phyloP scores from a whole-genome alignment of 1,140 invertebrate genomes.

The Calosoma granatense region DNA sequence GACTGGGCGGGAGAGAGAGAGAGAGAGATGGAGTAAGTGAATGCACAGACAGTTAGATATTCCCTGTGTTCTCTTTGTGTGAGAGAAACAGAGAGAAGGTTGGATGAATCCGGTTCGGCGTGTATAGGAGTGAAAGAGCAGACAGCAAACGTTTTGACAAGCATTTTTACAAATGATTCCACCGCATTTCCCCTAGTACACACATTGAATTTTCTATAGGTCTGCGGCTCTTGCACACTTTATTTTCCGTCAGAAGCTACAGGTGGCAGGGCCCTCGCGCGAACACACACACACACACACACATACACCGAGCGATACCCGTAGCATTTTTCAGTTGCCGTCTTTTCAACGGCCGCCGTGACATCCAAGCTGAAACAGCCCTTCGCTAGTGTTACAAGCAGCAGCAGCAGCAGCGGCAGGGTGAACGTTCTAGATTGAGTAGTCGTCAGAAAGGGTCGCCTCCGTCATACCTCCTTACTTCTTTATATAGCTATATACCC shows the following conservation, averaged over 20 bases:
- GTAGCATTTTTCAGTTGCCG: slow-evolving; percentile 21
- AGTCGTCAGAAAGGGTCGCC: no score
- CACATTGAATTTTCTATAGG: slow-evolving; percentile 20
- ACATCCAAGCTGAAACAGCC: no score
- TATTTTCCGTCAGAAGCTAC: slow-evolving; percentile 14
- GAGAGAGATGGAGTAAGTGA: neutral
- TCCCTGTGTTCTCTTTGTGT: neutral
- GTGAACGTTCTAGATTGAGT: no score
- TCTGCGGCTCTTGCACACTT: slow-evolving; percentile 14
- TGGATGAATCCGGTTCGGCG: no score
- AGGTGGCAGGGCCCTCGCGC: slow-evolving; percentile 15
- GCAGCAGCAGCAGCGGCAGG: no score
- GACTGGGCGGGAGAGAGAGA: neutral
- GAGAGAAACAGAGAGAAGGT: no score
- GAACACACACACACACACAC: no score
- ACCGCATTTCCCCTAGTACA: slow-evolving; percentile 17
- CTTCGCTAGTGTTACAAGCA: no score
- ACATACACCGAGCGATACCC: no score
- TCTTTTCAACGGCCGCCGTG: slow-evolving; percentile 17
- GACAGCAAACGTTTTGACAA: slow-evolving; percentile 17
- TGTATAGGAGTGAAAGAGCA: neutral
- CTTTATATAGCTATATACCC: no score
- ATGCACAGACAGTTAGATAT: neutral
- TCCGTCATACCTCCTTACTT: no score
- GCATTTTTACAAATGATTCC: slow-evolving; percentile 27